These are phyloP conservation scores for Quadriops clusia DNA, from an alignment of 2,888 invertebrate genomes.

Conservation along the genomic window DNA sequence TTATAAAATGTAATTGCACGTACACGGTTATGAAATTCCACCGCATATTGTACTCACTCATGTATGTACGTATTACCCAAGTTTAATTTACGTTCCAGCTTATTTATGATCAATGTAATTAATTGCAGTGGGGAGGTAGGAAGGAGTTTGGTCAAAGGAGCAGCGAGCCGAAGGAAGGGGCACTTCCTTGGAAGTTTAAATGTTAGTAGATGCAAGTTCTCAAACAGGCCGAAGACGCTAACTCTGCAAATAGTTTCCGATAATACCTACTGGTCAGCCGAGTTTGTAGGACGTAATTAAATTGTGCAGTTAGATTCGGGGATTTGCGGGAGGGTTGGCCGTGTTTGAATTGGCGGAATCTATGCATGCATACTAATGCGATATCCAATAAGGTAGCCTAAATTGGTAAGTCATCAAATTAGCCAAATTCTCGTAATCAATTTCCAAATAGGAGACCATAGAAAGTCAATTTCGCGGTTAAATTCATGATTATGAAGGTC, in stretches of 20 bases:
- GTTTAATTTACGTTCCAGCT: too few relatives aligned
- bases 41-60: too few relatives aligned
- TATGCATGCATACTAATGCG: conserved; percentile 33
- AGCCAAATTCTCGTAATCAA: too few relatives aligned
- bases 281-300: conserved; percentile 34
- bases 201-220: conserved; percentile 26
- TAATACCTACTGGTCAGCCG: conserved; percentile 36
- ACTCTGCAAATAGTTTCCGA: conserved; percentile 35
- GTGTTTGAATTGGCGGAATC: conserved; percentile 22
- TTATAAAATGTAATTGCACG: too few relatives aligned
- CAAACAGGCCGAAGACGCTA: conserved; percentile 31
- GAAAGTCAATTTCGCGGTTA: too few relatives aligned
- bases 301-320: conserved; percentile 33
- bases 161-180: conserved; percentile 7
- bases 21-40: too few relatives aligned
- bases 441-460: too few relatives aligned
- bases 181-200: conserved; percentile 24
- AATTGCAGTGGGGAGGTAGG: conserved; percentile 18
- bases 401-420: too few relatives aligned
- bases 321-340: conserved; percentile 20
- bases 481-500: too few relatives aligned
- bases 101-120: conserved; percentile 19
- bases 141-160: conserved; percentile 19
- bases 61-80: too few relatives aligned
- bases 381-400: conserved; percentile 26